Conservation (phyloP, 2,888 invertebrate species). For the Drosophila yooni region DNA sequence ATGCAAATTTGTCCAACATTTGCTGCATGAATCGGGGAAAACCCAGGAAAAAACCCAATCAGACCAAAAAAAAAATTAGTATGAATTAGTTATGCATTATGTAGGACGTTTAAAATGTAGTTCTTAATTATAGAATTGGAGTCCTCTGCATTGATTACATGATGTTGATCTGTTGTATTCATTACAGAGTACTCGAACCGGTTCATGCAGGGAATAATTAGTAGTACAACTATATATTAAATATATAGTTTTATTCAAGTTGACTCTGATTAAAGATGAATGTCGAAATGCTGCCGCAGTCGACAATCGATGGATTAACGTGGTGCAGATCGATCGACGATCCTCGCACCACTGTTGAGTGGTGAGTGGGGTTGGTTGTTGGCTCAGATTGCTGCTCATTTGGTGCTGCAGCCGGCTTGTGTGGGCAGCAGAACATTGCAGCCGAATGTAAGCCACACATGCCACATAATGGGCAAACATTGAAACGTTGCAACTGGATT, state of each 20-base stretch:
- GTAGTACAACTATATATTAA: not conserved
- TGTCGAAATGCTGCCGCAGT: slow-evolving; percentile 13
- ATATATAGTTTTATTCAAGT: not conserved
- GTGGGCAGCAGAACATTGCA: slow-evolving; percentile 76
- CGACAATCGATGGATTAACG: slow-evolving; percentile 35
- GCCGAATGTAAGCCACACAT: slow-evolving; percentile 63
- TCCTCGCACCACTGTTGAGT: slow-evolving; percentile 22
- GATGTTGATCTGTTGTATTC: too few species aligned
- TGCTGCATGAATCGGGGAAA: too few species aligned
- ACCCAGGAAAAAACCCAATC: too few species aligned
- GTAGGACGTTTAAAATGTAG: too few species aligned
- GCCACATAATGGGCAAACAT: slow-evolving; percentile 75
- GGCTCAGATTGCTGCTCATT: slow-evolving; percentile 34
- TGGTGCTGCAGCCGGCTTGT: slow-evolving; percentile 49
- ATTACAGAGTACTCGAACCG: not conserved
- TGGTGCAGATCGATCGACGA: slow-evolving; percentile 47
- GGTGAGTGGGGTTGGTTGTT: slow-evolving; percentile 28
- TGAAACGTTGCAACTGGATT: slow-evolving; percentile 60
- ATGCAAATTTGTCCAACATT: too few species aligned
- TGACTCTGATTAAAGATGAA: slow-evolving; percentile 23
- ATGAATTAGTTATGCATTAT: too few species aligned
- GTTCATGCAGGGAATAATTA: not conserved
- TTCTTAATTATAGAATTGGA: too few species aligned
- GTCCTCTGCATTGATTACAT: too few species aligned
- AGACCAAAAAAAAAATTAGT: too few species aligned